Evolutionary conservation across 1,140 invertebrate species (phyloP).

Genomic region (Drosophila sulfurigaster): DNA sequence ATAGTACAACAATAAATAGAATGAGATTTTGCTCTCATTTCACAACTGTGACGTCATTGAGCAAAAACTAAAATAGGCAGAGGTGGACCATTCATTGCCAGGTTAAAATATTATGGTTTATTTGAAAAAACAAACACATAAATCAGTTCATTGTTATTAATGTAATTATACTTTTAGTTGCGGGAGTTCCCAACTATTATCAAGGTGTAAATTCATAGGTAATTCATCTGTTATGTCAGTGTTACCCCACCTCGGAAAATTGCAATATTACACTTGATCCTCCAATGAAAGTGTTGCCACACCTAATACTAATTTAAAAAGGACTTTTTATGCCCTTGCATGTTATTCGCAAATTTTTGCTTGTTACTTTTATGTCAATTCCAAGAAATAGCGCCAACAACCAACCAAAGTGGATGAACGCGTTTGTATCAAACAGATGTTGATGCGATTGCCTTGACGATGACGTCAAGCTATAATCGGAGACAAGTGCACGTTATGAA

Average conservation of each 20-base stretch:
- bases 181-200: too few species aligned
- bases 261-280: too few species aligned
- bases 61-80: constrained; percentile 15
- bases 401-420: background rate
- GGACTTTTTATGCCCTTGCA: too few species aligned
- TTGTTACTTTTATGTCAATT: background rate
- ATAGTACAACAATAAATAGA: constrained; percentile 12
- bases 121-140: background rate
- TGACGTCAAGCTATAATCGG: constrained; percentile 71
- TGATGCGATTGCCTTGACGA: constrained; percentile 47
- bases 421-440: constrained; percentile 63
- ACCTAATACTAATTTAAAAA: background rate
- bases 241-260: too few species aligned
- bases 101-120: background rate
- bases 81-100: background rate
- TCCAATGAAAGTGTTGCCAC: background rate
- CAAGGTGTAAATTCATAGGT: too few species aligned
- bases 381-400: constrained; percentile 6
- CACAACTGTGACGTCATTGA: constrained; percentile 28
- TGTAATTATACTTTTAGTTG: background rate
- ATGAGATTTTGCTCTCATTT: constrained; percentile 13
- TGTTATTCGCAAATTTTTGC: background rate
- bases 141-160: background rate
- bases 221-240: too few species aligned
- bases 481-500: constrained; percentile 21